These are phyloP conservation scores for Nothoprocta perdicaria DNA, from an alignment of 2,113 vertebrate genomes.

Conservation along the genomic window DNA sequence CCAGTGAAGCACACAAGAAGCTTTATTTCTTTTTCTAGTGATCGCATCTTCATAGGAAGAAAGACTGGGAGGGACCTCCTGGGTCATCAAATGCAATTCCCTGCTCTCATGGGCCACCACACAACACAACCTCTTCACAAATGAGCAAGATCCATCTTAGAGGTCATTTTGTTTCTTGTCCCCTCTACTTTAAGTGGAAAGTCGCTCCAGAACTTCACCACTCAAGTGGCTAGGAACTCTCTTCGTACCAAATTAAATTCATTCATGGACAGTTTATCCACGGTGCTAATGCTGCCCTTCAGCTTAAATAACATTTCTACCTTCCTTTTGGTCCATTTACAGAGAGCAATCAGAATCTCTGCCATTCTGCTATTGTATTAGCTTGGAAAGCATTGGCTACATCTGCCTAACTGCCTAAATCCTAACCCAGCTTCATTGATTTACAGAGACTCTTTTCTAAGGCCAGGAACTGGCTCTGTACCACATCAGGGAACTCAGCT, in stretches of 20 bases:
- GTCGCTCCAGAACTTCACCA: not conserved
- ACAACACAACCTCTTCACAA: not conserved
- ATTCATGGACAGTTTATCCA: not conserved
- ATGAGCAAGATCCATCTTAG: not conserved
- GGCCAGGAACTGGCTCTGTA: not conserved
- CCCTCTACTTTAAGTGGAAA: not conserved
- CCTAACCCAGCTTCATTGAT: not conserved
- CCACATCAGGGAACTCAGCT: not conserved
- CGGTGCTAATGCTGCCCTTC: not conserved
- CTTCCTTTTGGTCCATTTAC: not conserved
- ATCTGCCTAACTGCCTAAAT: not conserved
- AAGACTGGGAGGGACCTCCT: constrained; percentile 14
- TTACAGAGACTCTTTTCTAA: not conserved
- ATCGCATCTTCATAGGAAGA: not conserved
- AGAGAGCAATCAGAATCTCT: not conserved
- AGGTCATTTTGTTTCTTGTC: not conserved
- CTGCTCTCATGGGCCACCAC: not conserved
- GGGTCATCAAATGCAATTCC: constrained; percentile 2
- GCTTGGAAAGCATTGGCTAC: not conserved
- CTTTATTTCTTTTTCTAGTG: constrained; percentile 40
- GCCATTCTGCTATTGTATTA: not conserved
- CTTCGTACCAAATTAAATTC: not conserved
- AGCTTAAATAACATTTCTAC: not conserved
- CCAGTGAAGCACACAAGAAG: constrained; percentile 14
- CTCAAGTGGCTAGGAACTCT: not conserved